Evolutionary conservation across 2,888 invertebrate genomes (phyloP).

Genomic region (Apamea anceps): DNA sequence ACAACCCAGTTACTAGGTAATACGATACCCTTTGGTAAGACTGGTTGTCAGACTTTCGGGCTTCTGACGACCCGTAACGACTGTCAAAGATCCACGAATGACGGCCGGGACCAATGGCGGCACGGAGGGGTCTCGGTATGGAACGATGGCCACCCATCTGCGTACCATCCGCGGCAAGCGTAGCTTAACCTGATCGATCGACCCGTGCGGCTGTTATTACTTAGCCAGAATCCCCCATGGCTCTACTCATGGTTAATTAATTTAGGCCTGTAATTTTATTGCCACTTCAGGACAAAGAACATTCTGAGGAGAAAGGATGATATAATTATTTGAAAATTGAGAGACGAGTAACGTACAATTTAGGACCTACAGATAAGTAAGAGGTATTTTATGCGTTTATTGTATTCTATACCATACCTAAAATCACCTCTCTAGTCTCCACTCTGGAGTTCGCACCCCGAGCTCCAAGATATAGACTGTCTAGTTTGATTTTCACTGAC

Average conservation of each 20-base stretch:
- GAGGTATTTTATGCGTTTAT: background rate
- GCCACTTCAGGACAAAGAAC: slow-evolving; percentile 10
- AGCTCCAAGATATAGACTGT: too few species aligned
- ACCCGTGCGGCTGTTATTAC: background rate
- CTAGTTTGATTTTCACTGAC: too few species aligned
- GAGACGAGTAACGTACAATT: background rate
- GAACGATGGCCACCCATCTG: background rate
- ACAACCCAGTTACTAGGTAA: background rate
- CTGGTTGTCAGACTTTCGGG: background rate
- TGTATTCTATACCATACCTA: too few species aligned
- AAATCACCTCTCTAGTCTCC: too few species aligned
- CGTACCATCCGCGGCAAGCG: background rate
- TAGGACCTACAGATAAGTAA: background rate
- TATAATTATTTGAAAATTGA: slow-evolving; percentile 10
- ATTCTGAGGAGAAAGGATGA: background rate
- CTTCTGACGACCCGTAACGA: background rate
- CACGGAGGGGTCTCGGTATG: background rate
- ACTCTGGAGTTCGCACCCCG: too few species aligned
- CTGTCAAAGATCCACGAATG: background rate
- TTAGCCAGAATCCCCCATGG: background rate
- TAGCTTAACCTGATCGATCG: background rate
- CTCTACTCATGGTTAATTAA: slow-evolving; percentile 18
- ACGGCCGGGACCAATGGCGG: background rate
- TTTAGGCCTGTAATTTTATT: slow-evolving; percentile 13
- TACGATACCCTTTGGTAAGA: background rate